Evolutionary conservation across 2,888 invertebrate genomes (phyloP).

Genomic region (Melanargia galathea): DNA sequence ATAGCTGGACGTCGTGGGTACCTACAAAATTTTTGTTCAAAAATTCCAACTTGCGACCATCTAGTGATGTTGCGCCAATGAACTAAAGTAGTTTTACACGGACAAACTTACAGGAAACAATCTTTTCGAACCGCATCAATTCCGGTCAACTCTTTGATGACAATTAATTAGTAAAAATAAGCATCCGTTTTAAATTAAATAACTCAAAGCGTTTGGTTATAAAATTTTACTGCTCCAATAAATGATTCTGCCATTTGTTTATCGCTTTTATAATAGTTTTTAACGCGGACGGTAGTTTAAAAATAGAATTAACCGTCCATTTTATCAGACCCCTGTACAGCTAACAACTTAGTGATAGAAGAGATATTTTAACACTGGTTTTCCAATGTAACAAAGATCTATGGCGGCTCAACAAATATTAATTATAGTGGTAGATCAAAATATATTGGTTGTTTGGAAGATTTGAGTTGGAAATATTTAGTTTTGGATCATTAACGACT

Average conservation of each 20-base stretch:
- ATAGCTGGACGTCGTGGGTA: no score
- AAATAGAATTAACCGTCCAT: slow-evolving; percentile 52
- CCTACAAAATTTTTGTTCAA: no score
- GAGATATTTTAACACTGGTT: slow-evolving; percentile 45
- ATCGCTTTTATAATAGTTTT: slow-evolving; percentile 68
- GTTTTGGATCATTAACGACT: slow-evolving; percentile 66
- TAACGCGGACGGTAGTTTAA: slow-evolving; percentile 61
- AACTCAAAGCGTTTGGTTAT: slow-evolving; percentile 59
- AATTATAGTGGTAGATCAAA: slow-evolving; percentile 45
- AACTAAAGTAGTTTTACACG: background rate
- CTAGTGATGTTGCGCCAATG: background rate
- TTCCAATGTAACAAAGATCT: slow-evolving; percentile 45
- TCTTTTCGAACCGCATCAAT: slow-evolving; percentile 13
- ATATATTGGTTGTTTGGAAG: slow-evolving; percentile 48
- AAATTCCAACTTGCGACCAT: no score
- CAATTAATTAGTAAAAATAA: slow-evolving; percentile 75
- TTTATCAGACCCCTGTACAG: slow-evolving; percentile 38
- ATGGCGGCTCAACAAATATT: slow-evolving; percentile 35
- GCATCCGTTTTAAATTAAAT: slow-evolving; percentile 55
- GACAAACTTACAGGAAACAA: background rate
- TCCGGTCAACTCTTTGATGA: slow-evolving; percentile 54
- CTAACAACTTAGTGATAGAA: background rate
- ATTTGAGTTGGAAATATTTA: slow-evolving; percentile 60
- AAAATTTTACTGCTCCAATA: slow-evolving; percentile 66
- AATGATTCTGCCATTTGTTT: slow-evolving; percentile 67